These are phyloP conservation scores for Eurystomus gularis DNA, from an alignment of 2,113 vertebrate species.

Conservation along the genomic window DNA sequence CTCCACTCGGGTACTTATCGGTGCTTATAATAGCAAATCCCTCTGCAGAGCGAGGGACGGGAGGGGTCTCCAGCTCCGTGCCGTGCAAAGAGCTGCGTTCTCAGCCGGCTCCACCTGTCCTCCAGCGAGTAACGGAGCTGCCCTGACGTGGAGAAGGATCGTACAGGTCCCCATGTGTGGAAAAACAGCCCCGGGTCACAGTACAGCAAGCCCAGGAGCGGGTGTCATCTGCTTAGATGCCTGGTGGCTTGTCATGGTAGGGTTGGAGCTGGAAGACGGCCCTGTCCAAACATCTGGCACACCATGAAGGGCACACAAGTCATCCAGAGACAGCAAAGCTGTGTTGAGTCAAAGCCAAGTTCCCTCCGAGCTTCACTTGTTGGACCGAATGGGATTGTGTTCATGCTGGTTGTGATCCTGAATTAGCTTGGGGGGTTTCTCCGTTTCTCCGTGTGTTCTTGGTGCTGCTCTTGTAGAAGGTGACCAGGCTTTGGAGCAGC, in stretches of 20 bases:
- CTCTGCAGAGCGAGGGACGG: not conserved
- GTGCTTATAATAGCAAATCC: slow-evolving; percentile 19
- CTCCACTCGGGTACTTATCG: not conserved
- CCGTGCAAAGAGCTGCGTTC: not conserved
- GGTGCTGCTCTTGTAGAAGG: not conserved
- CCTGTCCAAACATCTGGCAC: not conserved
- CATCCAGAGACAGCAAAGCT: not conserved
- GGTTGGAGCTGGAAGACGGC: not conserved
- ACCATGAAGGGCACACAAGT: not conserved
- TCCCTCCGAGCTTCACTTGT: accelerated
- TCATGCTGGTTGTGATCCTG: accelerated
- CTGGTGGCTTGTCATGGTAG: not conserved
- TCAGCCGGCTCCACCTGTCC: not conserved
- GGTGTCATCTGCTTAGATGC: not conserved
- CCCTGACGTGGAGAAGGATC: accelerated
- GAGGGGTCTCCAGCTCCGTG: not conserved
- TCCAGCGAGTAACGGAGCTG: not conserved
- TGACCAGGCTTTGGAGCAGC: not conserved
- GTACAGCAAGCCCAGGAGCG: not conserved
- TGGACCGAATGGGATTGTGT: accelerated
- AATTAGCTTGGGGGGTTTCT: not conserved
- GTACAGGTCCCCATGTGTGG: accelerated
- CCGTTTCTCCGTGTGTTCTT: not conserved
- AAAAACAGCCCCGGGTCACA: not conserved
- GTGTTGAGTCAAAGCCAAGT: not conserved